Evolutionary conservation across 2,797 vertebrate species (phyloP).

Genomic region (Meda fulgida): DNA sequence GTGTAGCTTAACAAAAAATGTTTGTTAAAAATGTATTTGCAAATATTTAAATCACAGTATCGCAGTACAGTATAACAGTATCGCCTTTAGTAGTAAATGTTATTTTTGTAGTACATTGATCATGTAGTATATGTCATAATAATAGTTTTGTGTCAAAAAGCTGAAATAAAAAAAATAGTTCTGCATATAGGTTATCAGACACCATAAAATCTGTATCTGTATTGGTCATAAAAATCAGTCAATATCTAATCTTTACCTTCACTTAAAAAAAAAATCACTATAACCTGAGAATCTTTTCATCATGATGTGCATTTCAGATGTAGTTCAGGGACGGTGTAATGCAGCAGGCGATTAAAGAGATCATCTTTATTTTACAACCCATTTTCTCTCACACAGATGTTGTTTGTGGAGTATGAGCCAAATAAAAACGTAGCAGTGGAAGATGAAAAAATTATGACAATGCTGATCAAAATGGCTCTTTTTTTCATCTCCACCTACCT

Average conservation of each 20-base stretch:
- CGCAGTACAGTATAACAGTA: no score
- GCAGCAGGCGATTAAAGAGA: not conserved
- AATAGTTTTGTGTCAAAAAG: not conserved
- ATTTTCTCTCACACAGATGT: slow-evolving; percentile 16
- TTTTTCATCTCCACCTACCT: slow-evolving; percentile 65
- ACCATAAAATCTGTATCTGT: not conserved
- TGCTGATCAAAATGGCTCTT: not conserved
- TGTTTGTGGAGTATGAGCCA: slow-evolving; percentile 5
- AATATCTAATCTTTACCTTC: slow-evolving; percentile 25
- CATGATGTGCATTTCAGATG: slow-evolving; percentile 15
- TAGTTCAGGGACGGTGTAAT: slow-evolving; percentile 6
- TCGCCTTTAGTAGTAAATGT: no score
- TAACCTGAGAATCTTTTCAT: not conserved
- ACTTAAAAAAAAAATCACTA: slow-evolving; percentile 6
- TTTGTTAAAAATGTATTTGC: no score
- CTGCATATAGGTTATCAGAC: not conserved
- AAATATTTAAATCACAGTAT: no score
- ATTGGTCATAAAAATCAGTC: not conserved
- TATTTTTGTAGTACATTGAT: no score
- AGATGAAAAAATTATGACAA: slow-evolving; percentile 1
- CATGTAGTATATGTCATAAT: not conserved
- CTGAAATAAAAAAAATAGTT: not conserved
- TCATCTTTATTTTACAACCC: slow-evolving; percentile 28
- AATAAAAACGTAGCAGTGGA: not conserved
- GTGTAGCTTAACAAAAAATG: not conserved